A percentile compares a stretch with the other conserved stretches of the same genome.
Evolutionary conservation across 2,888 invertebrate species (phyloP).

Genomic region (Drosophila recens): DNA sequence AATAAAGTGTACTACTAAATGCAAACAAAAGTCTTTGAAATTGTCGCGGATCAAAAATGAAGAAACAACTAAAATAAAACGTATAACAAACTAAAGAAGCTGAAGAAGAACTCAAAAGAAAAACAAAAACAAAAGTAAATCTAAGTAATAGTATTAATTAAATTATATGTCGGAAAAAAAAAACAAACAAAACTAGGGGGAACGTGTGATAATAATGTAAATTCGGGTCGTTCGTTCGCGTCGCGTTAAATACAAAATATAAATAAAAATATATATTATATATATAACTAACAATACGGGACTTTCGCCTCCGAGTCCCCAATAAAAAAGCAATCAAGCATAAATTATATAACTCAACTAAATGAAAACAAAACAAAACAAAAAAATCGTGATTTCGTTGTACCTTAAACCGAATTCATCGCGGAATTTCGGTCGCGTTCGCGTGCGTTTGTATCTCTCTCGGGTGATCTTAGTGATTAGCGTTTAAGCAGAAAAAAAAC

Average conservation of each 20-base stretch:
- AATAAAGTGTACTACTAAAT: constrained; percentile 70
- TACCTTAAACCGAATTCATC: constrained; percentile 86
- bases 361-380: constrained; percentile 39
- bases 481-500: constrained; percentile 70
- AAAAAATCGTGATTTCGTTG: constrained; percentile 85
- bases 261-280: constrained; percentile 11
- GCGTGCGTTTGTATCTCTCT: constrained; percentile 84
- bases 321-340: constrained; percentile 57
- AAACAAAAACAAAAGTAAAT: constrained; percentile 52
- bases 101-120: constrained; percentile 33
- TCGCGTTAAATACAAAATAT: constrained; percentile 72
- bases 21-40: constrained; percentile 75
- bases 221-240: constrained; percentile 82
- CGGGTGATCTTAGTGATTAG: constrained; percentile 85
- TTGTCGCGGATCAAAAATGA: constrained; percentile 70
- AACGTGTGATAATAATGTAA: constrained; percentile 83
- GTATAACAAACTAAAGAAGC: constrained; percentile 28
- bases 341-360: constrained; percentile 50
- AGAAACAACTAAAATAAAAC: constrained; percentile 27
- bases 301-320: constrained; percentile 85
- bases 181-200: constrained; percentile 63
- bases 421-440: constrained; percentile 86
- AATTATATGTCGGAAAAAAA: constrained; percentile 32
- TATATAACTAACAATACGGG: constrained; percentile 66
- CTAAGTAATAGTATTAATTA: constrained; percentile 75